Conservation (phyloP, 1,140 invertebrate species). For the Steinernema feltiae region DNA sequence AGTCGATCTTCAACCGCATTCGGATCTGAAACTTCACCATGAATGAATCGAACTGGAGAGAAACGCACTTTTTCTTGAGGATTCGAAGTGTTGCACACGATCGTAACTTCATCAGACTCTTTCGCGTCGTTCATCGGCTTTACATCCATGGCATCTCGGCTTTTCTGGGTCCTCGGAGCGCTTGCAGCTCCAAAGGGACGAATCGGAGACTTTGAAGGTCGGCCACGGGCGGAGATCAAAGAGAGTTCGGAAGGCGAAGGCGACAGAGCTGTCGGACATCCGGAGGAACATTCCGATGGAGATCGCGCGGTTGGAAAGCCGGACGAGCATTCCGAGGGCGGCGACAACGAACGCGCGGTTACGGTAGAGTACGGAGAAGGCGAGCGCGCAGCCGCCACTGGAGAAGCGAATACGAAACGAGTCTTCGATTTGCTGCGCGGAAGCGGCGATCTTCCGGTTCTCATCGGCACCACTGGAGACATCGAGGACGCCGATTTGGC, state of each 20-base stretch:
- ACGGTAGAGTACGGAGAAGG: neutral
- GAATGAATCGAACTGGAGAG: neutral
- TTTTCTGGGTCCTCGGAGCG: neutral
- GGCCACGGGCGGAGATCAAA: neutral
- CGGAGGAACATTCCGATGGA: neutral
- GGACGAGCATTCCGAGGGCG: neutral
- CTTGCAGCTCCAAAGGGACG: too few species aligned
- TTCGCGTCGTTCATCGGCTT: neutral
- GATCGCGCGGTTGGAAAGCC: neutral
- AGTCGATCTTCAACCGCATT: neutral
- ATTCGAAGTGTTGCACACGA: neutral
- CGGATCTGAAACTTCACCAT: neutral
- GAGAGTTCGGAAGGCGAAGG: neutral
- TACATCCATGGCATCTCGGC: neutral
- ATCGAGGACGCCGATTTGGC: too few species aligned
- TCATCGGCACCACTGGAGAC: too few species aligned
- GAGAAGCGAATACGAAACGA: too few species aligned
- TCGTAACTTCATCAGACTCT: neutral
- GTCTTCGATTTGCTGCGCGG: too few species aligned
- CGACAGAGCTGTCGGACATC: neutral
- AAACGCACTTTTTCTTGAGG: neutral
- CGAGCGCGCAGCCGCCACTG: neutral
- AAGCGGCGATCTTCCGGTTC: too few species aligned
- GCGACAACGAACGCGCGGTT: neutral
- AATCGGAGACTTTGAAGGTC: neutral